These are phyloP conservation scores for Saccostrea cuccullata DNA, from an alignment of 1,140 invertebrate species.

Conservation along the genomic window DNA sequence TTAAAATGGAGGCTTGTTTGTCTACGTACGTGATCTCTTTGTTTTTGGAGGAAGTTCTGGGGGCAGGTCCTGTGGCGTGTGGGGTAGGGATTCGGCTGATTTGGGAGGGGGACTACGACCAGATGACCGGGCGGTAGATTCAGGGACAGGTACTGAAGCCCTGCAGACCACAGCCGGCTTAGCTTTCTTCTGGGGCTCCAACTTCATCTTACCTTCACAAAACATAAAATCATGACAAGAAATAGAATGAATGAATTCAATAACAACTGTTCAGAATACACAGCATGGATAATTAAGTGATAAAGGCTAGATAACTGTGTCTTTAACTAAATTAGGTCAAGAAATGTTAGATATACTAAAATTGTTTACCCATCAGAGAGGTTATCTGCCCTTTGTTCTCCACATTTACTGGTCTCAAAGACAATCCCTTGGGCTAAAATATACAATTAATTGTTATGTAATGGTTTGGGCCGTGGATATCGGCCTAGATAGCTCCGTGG, in stretches of 20 bases:
- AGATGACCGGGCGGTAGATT: background rate
- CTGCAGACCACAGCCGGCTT: background rate
- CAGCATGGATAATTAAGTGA: too few relatives aligned
- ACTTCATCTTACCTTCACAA: background rate
- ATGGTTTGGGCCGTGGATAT: too few relatives aligned
- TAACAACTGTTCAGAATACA: too few relatives aligned
- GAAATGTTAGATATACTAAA: too few relatives aligned
- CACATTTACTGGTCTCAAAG: background rate
- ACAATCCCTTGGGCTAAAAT: conserved; percentile 15
- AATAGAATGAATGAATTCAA: background rate
- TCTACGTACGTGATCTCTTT: background rate
- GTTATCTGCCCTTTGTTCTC: background rate
- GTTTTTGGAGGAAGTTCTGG: conserved; percentile 1
- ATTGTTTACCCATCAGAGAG: background rate
- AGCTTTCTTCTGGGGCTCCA: background rate
- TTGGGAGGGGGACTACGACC: background rate
- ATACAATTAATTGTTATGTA: background rate
- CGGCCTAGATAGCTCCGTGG: too few relatives aligned
- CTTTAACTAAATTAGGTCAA: too few relatives aligned
- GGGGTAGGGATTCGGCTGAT: background rate
- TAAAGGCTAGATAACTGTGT: too few relatives aligned
- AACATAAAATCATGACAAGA: background rate
- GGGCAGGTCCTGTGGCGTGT: background rate
- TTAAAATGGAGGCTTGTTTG: too few relatives aligned
- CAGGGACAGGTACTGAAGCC: background rate